phyloP scores from a whole-genome alignment of 2,888 invertebrate species.

The Cantharis rufa region DNA sequence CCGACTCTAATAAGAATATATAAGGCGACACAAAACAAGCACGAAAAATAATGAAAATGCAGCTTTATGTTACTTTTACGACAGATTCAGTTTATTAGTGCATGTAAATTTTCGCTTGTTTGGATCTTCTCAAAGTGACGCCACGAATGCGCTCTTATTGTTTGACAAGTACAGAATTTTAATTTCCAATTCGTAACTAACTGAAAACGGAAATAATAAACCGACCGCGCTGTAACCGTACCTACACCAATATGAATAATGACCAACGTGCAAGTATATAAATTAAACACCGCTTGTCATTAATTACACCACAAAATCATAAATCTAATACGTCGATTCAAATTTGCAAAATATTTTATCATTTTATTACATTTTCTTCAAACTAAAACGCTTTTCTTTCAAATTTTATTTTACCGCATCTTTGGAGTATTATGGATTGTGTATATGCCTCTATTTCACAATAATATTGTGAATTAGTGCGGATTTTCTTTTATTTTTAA shows the following conservation, averaged over 20 bases:
- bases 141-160: not conserved
- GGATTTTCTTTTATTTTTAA: not conserved
- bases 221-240: conserved; percentile 7
- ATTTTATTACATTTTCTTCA: not conserved
- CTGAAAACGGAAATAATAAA: conserved; percentile 8
- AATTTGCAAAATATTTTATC: not conserved
- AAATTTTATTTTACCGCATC: not conserved
- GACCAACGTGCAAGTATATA: not conserved
- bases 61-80: not conserved
- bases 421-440: not conserved
- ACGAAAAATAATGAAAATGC: not conserved
- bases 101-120: not conserved
- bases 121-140: not conserved
- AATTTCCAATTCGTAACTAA: not conserved
- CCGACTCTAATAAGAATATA: not conserved
- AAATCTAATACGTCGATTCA: not conserved
- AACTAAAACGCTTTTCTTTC: not conserved
- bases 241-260: conserved; percentile 1
- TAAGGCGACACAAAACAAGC: not conserved
- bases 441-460: not conserved
- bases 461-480: not conserved
- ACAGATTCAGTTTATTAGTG: not conserved
- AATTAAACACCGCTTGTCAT: not conserved
- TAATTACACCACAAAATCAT: not conserved
- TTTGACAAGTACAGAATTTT: not conserved